Evolutionary conservation across 2,888 invertebrate species (phyloP).

Genomic region (Agrilus biguttatus): DNA sequence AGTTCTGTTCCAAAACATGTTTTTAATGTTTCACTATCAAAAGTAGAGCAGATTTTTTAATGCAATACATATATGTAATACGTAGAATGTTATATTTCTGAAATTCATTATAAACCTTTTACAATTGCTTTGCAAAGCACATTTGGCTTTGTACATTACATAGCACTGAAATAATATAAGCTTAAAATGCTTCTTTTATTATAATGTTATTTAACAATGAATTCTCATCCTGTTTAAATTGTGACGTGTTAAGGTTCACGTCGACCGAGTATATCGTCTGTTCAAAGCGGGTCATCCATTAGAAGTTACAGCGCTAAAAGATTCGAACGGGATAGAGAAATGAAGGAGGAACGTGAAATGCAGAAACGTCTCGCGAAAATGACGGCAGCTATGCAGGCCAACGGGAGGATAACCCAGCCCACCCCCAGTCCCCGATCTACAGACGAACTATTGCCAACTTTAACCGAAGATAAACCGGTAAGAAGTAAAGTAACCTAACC

Average conservation of each 20-base stretch:
- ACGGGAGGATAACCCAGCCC: slow-evolving; percentile 37
- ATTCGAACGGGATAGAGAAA: slow-evolving; percentile 67
- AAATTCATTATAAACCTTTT: too few relatives aligned
- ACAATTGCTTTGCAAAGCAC: too few relatives aligned
- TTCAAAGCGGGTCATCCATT: slow-evolving; percentile 72
- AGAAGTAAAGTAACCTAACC: slow-evolving; percentile 1
- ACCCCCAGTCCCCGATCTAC: slow-evolving; percentile 72
- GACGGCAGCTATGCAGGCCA: slow-evolving; percentile 10
- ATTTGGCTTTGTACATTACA: too few relatives aligned
- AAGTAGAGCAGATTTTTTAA: too few relatives aligned
- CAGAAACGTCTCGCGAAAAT: slow-evolving; percentile 59
- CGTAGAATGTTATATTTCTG: too few relatives aligned
- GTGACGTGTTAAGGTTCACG: slow-evolving; percentile 49
- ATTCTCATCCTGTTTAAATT: too few relatives aligned
- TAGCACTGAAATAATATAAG: too few relatives aligned
- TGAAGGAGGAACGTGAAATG: slow-evolving; percentile 68
- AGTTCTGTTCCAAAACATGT: too few relatives aligned
- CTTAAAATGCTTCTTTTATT: too few relatives aligned
- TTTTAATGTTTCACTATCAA: too few relatives aligned
- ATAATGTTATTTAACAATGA: too few relatives aligned
- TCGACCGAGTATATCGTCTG: slow-evolving; percentile 74
- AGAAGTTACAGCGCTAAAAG: slow-evolving; percentile 68
- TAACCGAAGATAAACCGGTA: slow-evolving; percentile 69
- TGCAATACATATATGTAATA: too few relatives aligned
- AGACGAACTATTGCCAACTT: slow-evolving; percentile 67